Conservation (phyloP, 2,797 vertebrate genomes). For the Paramormyrops hopkinsi region DNA sequence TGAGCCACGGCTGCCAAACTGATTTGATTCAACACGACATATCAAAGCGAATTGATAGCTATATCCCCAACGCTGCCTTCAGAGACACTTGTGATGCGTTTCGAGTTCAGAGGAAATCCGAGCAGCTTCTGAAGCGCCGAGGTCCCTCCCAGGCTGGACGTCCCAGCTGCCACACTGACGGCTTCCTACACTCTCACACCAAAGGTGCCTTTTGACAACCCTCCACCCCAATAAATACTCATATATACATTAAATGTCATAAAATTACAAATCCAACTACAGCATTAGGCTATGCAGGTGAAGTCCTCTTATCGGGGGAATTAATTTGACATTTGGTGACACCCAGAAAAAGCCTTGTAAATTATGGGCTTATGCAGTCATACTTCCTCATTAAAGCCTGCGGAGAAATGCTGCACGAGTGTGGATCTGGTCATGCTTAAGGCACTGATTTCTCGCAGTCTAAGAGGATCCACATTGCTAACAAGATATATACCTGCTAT, state of each 20-base stretch:
- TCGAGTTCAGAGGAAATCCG: not conserved
- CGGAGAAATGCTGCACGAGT: not conserved
- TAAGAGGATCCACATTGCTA: not conserved
- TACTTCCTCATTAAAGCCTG: not conserved
- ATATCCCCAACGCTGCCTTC: not conserved
- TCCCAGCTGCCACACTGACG: not conserved
- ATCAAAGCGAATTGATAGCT: conserved; percentile 27
- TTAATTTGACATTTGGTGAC: not conserved
- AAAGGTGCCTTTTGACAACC: not conserved
- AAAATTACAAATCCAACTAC: not conserved
- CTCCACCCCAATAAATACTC: not conserved
- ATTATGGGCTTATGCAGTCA: not conserved
- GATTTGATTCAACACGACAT: conserved; percentile 44
- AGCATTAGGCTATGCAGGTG: not conserved
- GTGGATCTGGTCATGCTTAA: not conserved
- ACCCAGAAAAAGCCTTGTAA: not conserved
- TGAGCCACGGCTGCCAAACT: conserved; percentile 43
- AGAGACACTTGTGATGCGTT: not conserved
- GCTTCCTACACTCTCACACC: not conserved
- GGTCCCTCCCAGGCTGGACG: not conserved
- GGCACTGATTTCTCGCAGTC: not conserved
- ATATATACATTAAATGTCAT: not conserved
- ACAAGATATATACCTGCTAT: not conserved
- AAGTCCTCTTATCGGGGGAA: not conserved
- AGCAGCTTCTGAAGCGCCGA: not conserved